A percentile compares a stretch with the other conserved stretches of the same genome.
These are phyloP conservation scores for Poecilus cupreus DNA, from an alignment of 2,888 invertebrate genomes.

Conservation along the genomic window DNA sequence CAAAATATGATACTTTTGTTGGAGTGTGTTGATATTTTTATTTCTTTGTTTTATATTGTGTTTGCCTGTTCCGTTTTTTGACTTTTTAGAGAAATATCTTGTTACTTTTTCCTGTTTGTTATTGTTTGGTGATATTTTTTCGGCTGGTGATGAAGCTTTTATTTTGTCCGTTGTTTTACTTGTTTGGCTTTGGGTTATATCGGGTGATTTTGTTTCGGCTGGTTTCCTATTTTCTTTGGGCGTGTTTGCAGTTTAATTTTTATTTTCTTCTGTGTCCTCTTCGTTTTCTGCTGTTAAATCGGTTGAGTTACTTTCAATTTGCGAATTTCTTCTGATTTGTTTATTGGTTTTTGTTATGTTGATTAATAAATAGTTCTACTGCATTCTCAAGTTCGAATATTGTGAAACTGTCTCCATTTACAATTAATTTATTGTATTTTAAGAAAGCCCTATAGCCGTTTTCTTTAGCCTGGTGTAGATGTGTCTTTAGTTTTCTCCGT, in stretches of 20 bases:
- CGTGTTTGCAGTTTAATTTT: background rate
- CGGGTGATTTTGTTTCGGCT: background rate
- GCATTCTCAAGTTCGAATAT: background rate
- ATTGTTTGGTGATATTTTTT: background rate
- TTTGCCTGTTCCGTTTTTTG: background rate
- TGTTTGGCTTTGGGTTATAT: background rate
- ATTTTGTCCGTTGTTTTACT: constrained; percentile 6
- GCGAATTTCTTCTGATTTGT: background rate
- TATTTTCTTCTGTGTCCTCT: background rate
- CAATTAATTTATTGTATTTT: constrained; percentile 21
- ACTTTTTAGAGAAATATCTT: constrained; percentile 9
- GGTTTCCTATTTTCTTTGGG: background rate
- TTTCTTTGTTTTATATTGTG: too few relatives aligned
- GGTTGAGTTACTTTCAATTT: background rate
- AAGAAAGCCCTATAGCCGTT: background rate
- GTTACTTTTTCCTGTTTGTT: constrained; percentile 15
- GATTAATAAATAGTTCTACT: background rate
- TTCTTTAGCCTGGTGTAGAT: background rate
- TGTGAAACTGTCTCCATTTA: constrained; percentile 17
- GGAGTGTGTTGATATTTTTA: background rate
- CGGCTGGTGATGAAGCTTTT: constrained; percentile 8
- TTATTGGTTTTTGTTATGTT: background rate
- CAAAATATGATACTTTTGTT: background rate
- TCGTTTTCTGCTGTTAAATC: background rate
- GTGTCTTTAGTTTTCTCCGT: background rate